phyloP scores from a whole-genome alignment of 35 echinoderm and acorn worm species.

The Diadema setosum region DNA sequence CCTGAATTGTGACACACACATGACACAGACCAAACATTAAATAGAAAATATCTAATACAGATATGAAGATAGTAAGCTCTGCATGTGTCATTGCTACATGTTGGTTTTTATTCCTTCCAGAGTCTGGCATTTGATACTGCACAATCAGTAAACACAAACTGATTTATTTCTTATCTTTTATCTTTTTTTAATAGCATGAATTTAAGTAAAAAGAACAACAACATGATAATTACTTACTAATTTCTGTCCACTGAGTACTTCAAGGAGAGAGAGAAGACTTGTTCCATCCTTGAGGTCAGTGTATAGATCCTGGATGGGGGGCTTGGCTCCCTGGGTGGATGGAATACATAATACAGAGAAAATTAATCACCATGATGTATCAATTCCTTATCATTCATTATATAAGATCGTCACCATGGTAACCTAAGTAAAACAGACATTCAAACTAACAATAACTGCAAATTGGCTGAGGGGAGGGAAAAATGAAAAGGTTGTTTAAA shows the following conservation, averaged over 20 bases:
- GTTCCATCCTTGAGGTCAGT: constrained; percentile 39
- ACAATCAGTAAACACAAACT: background rate
- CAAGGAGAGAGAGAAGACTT: constrained; percentile 30
- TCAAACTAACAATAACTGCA: too few relatives aligned
- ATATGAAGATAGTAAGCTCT: too few relatives aligned
- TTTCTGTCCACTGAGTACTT: constrained; percentile 60
- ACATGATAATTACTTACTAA: constrained; percentile 36
- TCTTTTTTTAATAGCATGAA: background rate
- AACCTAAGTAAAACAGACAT: too few relatives aligned
- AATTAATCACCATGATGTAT: too few relatives aligned
- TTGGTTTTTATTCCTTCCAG: background rate
- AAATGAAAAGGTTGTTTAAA: too few relatives aligned
- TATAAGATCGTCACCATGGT: too few relatives aligned
- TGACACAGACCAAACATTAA: too few relatives aligned
- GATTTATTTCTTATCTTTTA: background rate
- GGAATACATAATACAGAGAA: too few relatives aligned
- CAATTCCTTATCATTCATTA: too few relatives aligned
- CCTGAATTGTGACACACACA: too few relatives aligned
- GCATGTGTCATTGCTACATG: background rate
- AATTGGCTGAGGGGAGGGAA: too few relatives aligned
- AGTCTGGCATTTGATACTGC: background rate
- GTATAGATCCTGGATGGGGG: constrained; percentile 23
- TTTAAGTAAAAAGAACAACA: background rate
- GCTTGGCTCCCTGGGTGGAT: constrained; percentile 6
- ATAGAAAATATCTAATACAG: too few relatives aligned